phyloP scores from a whole-genome alignment of 2,888 invertebrate genomes.

The Thereva unica region DNA sequence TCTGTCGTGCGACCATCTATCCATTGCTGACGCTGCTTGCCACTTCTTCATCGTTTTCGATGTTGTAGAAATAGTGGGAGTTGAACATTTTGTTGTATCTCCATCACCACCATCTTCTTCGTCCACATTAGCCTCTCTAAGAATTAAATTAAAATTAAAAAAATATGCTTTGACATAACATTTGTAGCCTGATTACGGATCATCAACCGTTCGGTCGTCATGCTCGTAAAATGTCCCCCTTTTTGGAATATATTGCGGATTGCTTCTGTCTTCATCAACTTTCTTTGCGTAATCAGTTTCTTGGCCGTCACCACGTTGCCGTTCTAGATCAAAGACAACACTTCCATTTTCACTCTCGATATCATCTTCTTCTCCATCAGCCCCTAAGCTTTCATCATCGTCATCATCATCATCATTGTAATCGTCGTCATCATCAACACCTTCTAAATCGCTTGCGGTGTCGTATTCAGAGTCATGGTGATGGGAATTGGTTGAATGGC shows the following conservation, averaged over 20 bases:
- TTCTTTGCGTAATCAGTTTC: constrained; percentile 68
- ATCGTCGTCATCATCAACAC: constrained; percentile 51
- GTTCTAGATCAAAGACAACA: constrained; percentile 44
- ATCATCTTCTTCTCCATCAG: constrained; percentile 44
- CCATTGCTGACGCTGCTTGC: constrained; percentile 59
- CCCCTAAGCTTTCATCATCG: constrained; percentile 48
- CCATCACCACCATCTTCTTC: constrained; percentile 54
- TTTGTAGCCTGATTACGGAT: constrained; percentile 59
- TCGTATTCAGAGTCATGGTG: constrained; percentile 59
- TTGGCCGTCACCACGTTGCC: constrained; percentile 74
- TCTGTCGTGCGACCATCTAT: constrained; percentile 86
- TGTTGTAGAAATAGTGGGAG: constrained; percentile 52
- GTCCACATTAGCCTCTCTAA: constrained; percentile 53
- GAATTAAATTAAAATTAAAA: constrained; percentile 31
- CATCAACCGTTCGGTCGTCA: constrained; percentile 83
- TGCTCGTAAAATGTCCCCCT: constrained; percentile 96
- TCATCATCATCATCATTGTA: constrained; percentile 49
- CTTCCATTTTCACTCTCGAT: constrained; percentile 44
- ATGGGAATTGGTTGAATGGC: constrained; percentile 49
- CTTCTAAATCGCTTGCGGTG: constrained; percentile 58
- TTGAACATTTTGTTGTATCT: constrained; percentile 46
- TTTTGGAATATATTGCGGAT: constrained; percentile 97
- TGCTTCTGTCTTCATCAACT: constrained; percentile 91
- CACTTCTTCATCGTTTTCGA: constrained; percentile 57
- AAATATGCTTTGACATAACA: neutral